A percentile compares a stretch with the other conserved stretches of the same genome.
These are phyloP conservation scores for Scaptomyza parva DNA, from an alignment of 2,888 invertebrate species.

Conservation along the genomic window DNA sequence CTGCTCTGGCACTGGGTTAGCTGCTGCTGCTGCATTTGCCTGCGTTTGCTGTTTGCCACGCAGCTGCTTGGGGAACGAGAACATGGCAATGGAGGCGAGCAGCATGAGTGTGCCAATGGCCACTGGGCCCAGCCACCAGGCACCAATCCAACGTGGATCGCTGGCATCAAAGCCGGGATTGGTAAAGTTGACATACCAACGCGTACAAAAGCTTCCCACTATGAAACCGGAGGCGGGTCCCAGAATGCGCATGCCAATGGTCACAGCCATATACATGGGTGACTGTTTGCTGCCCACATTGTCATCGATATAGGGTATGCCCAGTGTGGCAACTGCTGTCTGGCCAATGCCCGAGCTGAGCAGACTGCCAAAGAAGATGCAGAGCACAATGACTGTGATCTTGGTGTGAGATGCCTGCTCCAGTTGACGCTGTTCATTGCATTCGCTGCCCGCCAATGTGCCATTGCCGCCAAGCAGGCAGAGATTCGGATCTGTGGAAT, in stretches of 20 bases:
- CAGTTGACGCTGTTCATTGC: conserved; percentile 87
- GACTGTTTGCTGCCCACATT: conserved; percentile 96
- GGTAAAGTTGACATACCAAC: conserved; percentile 93
- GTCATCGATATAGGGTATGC: conserved; percentile 97
- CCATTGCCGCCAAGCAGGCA: conserved; percentile 68
- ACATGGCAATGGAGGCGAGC: conserved; percentile 94
- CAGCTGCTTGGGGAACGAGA: conserved; percentile 94
- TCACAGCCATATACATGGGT: conserved; percentile 96
- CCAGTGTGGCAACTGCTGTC: conserved; percentile 95
- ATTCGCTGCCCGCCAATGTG: conserved; percentile 81
- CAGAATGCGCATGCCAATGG: conserved; percentile 95
- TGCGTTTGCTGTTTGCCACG: conserved; percentile 85
- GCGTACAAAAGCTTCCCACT: conserved; percentile 94
- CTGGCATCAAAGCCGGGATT: conserved; percentile 91
- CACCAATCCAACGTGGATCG: conserved; percentile 97
- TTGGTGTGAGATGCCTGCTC: conserved; percentile 90
- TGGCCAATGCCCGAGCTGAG: conserved; percentile 96
- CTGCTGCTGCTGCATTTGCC: conserved; percentile 33
- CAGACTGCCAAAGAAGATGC: conserved; percentile 94
- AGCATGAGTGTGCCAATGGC: conserved; percentile 93
- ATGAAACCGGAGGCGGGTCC: conserved; percentile 96
- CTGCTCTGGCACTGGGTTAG: conserved; percentile 74
- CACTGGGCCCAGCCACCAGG: conserved; percentile 97
- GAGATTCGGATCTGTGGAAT: conserved; percentile 72
- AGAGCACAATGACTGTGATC: conserved; percentile 92